Evolutionary conservation across 1,140 invertebrate species (phyloP), one percentile per base, ranked within the genome.

Genomic region (Harpegnathos saltator): DNA sequence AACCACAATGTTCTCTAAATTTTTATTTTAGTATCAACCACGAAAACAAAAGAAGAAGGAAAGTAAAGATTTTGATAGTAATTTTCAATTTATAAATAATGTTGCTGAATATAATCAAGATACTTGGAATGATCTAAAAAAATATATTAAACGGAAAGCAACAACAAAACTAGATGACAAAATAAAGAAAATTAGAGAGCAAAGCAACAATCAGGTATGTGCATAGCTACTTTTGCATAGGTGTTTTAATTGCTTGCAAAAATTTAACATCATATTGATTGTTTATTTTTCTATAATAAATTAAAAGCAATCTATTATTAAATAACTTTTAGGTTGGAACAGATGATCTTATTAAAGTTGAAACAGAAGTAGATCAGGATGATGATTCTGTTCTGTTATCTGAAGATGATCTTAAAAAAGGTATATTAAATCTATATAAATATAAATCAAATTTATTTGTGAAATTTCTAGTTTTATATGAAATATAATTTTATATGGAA

Each of bases 121-220:
- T 91, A 96, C 96, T n/a, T 98, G 97, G 97, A 96, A 97, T 94
- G 97, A 98, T 95, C 92, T 98, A 33, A 95, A 96, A 86, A 98
- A 98, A 91, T 98, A 97, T 94, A 96, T 98, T 0, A 97, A 97
- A 91, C 94, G 97, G 59, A 98, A 98, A 95, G 96, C 96, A 0
- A 97, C 96, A 88, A 96, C 96, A 22, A 97, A 97, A 91, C 94
- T 97, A 4, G 97, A 98, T 94, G 98, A 98, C 73, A 98, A 98
- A 94, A 98, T 97, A 88, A 96, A 95, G 85, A 96, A 95, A 91
- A 93, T 96, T 3, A 93, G 96, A 86, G 89, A 94, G 92, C 89
- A 95, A 90, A 14, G 93, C 92, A 68, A 92, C 93, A 63, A 92
- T 90, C 71, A 89, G 89, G 91, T 94, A 92, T 81, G 44, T 75